Conservation (phyloP, 1,140 invertebrate species). For the Drosophila insularis region DNA sequence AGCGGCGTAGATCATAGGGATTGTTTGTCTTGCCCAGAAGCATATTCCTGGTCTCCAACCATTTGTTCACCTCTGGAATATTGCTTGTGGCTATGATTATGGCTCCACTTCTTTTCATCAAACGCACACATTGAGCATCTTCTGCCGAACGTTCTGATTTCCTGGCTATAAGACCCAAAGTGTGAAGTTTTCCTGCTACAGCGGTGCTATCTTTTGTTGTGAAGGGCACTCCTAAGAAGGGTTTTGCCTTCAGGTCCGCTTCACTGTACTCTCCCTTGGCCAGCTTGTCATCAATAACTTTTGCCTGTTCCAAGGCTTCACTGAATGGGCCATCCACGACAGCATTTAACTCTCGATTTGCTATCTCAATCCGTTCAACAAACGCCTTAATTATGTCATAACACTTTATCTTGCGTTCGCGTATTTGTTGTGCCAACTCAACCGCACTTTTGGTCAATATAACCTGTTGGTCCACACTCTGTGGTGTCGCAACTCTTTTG, state of each 20-base stretch:
- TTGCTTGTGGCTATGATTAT: conserved; percentile 96
- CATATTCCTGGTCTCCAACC: conserved; percentile 93
- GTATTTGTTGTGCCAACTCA: conserved; percentile 86
- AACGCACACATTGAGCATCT: conserved; percentile 90
- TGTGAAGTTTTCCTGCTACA: conserved; percentile 86
- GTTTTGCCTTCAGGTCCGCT: conserved; percentile 85
- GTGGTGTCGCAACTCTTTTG: conserved; percentile 82
- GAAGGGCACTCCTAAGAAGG: conserved; percentile 92
- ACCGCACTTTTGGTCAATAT: conserved; percentile 86
- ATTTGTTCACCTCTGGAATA: conserved; percentile 92
- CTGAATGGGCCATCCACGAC: conserved; percentile 90
- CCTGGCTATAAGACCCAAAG: conserved; percentile 86
- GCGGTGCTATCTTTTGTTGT: conserved; percentile 87
- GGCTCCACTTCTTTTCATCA: conserved; percentile 91
- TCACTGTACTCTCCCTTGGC: conserved; percentile 83
- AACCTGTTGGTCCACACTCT: conserved; percentile 83
- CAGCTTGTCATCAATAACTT: conserved; percentile 87
- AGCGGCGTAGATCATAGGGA: conserved; percentile 93
- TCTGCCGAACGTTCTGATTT: conserved; percentile 84
- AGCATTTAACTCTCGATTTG: conserved; percentile 91
- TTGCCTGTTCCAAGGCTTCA: conserved; percentile 90
- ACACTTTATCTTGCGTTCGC: conserved; percentile 85
- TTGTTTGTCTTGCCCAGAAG: conserved; percentile 96
- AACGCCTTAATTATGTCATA: conserved; percentile 89
- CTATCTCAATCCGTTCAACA: conserved; percentile 90